Evolutionary conservation across 2,888 invertebrate genomes (phyloP), one percentile per base, ranked within the genome.

Genomic region (Spodoptera littoralis): DNA sequence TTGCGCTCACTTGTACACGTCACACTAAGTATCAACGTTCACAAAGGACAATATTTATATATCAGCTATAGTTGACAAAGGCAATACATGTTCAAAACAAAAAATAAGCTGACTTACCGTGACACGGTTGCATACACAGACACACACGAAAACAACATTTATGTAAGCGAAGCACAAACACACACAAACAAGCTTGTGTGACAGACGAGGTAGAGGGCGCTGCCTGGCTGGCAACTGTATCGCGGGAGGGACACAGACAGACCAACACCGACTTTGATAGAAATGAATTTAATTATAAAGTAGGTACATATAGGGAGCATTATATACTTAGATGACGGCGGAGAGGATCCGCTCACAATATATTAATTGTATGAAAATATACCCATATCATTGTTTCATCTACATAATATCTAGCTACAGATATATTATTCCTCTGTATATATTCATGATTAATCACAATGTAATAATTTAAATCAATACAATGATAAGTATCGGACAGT

Each of bases 281-380:
- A 84, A 83, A 82, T 85, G 84, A 84, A 84, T 85, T 89, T 83
- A 87, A 87, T 87, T 78, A 74, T 81, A 82, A 78, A 82, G 72
- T 82, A 82, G 81, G 81, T 85, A 86, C 84, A 86, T 77, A 80
- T 69, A 80, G 67, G 75, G 81, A 84, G 73, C 77, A 73, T 67
- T 71, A 18, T 18, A 18, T 18, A 77, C 61, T 76, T 77, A 71
- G 69, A 69, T 56, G 70, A 22, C 70, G 56, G 73, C 73, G 70
- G 57, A 68, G 53, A 52, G 60, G 65, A 47, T 68, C 77, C 79
- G 73, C 70, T 77, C 73, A 80, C 76, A 77, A 83, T 82, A 80
- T 80, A 83, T 83, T 79, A 75, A 66, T 65, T 76, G 74, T 78
- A 80, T 69, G 70, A 77, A 79, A 78, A 73, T 77, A 80, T 81